Conservation (phyloP, 2,888 invertebrate genomes). For the Hypselothyrea guttata region DNA sequence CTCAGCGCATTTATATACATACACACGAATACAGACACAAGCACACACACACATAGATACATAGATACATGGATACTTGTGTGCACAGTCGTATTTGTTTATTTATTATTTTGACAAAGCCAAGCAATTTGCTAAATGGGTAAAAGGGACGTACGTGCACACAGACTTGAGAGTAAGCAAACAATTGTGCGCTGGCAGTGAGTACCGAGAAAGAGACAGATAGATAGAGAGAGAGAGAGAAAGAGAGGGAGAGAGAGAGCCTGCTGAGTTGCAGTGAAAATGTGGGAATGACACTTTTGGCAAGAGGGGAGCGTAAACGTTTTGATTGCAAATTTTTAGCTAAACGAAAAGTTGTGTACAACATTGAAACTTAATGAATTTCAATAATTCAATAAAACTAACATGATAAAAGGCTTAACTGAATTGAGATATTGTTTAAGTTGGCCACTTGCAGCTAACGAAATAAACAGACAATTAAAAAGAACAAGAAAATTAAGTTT, state of each 20-base stretch:
- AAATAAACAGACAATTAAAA: too few species aligned
- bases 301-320: constrained; percentile 7
- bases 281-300: constrained; percentile 33
- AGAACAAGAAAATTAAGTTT: too few species aligned
- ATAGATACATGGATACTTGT: background rate
- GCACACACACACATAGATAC: constrained; percentile 19
- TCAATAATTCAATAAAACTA: too few species aligned
- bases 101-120: constrained; percentile 76
- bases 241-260: background rate
- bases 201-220: too few species aligned
- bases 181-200: constrained; percentile 44
- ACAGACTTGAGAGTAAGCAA: constrained; percentile 51
- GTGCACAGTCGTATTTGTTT: constrained; percentile 53
- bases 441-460: too few species aligned
- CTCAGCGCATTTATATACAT: constrained; percentile 22
- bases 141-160: constrained; percentile 40
- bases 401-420: too few species aligned
- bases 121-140: constrained; percentile 73
- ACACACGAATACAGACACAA: constrained; percentile 1
- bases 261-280: constrained; percentile 9
- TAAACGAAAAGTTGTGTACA: constrained; percentile 8
- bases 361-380: constrained; percentile 2
- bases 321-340: constrained; percentile 34
- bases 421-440: too few species aligned
- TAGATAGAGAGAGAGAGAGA: too few species aligned